phyloP scores from a whole-genome alignment of 2,797 vertebrate species.

The Ispidina lecontei region DNA sequence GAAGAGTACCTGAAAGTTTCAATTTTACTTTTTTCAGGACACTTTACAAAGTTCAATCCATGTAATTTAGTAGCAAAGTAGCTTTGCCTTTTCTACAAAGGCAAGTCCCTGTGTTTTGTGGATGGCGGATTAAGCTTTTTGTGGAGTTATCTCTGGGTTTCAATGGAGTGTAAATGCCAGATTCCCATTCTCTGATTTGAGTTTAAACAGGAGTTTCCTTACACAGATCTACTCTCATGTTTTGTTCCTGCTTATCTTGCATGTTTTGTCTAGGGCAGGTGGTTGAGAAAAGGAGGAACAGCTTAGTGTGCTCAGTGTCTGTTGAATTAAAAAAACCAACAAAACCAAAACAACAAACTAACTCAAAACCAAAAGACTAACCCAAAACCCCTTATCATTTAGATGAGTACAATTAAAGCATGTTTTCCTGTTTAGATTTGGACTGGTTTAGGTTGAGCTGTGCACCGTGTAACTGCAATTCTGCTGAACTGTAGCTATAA shows the following conservation, averaged over 20 bases:
- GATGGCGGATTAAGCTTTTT: not conserved
- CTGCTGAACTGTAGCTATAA: not conserved
- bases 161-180: not conserved
- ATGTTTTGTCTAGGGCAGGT: not conserved
- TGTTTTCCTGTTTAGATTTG: not conserved
- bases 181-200: not conserved
- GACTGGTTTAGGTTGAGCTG: not conserved
- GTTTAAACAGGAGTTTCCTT: not conserved
- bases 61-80: not conserved
- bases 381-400: not conserved
- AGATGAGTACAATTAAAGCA: not conserved
- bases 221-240: not conserved
- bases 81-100: not conserved
- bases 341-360: too few relatives aligned
- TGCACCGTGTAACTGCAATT: not conserved
- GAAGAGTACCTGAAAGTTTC: not conserved
- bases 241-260: not conserved
- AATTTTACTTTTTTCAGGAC: not conserved
- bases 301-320: not conserved
- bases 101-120: not conserved
- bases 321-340: not conserved
- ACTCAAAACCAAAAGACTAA: too few relatives aligned
- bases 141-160: not conserved
- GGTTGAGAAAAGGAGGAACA: not conserved
- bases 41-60: not conserved